These are phyloP conservation scores for Brenthis hecate DNA, from an alignment of 2,888 invertebrate genomes.

Conservation along the genomic window DNA sequence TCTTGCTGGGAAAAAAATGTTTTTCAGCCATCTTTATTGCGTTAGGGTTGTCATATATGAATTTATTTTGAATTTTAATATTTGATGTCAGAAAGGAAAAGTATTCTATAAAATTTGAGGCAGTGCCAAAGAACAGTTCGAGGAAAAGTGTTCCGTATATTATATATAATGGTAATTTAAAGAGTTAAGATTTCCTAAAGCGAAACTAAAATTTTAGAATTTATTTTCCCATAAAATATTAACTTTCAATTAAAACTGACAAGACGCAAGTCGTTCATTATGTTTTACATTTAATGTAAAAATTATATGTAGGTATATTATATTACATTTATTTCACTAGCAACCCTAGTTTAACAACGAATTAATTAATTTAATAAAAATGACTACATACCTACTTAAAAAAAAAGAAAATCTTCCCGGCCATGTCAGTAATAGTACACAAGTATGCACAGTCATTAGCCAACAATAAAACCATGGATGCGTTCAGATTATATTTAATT, in stretches of 20 bases:
- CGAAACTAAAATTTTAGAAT: too few relatives aligned
- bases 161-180: too few relatives aligned
- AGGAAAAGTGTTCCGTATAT: too few relatives aligned
- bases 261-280: too few relatives aligned
- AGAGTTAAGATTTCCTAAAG: too few relatives aligned
- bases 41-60: constrained; percentile 36
- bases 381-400: constrained; percentile 10
- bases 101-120: too few relatives aligned
- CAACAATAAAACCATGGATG: constrained; percentile 34
- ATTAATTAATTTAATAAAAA: constrained; percentile 40
- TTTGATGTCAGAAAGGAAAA: neutral
- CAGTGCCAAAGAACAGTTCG: too few relatives aligned
- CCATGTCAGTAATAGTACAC: constrained; percentile 37
- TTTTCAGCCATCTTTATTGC: constrained; percentile 36
- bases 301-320: too few relatives aligned
- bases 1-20: constrained; percentile 44
- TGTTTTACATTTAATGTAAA: too few relatives aligned
- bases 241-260: too few relatives aligned
- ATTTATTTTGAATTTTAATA: constrained; percentile 8
- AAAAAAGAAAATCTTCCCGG: constrained; percentile 35
- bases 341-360: constrained; percentile 34
- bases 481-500: constrained; percentile 23
- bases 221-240: too few relatives aligned
- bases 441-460: constrained; percentile 42
- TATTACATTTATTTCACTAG: too few relatives aligned